Evolutionary conservation across 2,797 vertebrate species (phyloP), one percentile per base, ranked within the genome.

Genomic region (Leptoclinus maculatus): DNA sequence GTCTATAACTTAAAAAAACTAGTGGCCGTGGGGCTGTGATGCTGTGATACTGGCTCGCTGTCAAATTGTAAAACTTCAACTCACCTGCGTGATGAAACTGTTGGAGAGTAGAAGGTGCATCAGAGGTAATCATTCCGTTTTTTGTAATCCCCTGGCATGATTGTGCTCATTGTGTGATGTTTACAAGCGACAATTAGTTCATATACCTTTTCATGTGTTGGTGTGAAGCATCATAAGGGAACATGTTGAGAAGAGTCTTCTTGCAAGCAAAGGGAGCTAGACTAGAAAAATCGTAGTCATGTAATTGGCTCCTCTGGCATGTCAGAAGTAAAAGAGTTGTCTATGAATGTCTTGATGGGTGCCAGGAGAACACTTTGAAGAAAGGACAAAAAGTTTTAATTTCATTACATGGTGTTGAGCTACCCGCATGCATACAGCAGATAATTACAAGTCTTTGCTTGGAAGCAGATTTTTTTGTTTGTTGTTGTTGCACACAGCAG

Each of bases 1-100:
- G 91, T 83, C 71, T 78, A 81, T 83, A 85, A 78, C 80, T 76
- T 80, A 70, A 78, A 34, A 34, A 81, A 79, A 73, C 53, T 29
- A 34, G 86, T 76, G 78, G 75, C 79, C 2, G 81, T 82, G 54
- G 74, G 71, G 75, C 66, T 51, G 83, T 74, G 83, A 83, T 75
- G 80, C 65, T 74, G 75, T 66, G 79, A 82, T 82, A 78, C 47
- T 80, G 45, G 5, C 66, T 77, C 65, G 83, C 73, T 80, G 71
- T 77, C 84, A 84, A 59, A 84, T 29, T 68, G 66, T 80, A 75
- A 83, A 82, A 70, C 66, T 78, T 69, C 3, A 70, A 29, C 71
- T 76, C 62, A 19, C 74, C 67, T 12, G 74, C 65, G 90, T 62
- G 76, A 84, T 72, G 51, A 62, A 86, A 74, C 66, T 13, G 53